Conservation (phyloP, 2,113 vertebrate genomes). For the Origma solitaria region DNA sequence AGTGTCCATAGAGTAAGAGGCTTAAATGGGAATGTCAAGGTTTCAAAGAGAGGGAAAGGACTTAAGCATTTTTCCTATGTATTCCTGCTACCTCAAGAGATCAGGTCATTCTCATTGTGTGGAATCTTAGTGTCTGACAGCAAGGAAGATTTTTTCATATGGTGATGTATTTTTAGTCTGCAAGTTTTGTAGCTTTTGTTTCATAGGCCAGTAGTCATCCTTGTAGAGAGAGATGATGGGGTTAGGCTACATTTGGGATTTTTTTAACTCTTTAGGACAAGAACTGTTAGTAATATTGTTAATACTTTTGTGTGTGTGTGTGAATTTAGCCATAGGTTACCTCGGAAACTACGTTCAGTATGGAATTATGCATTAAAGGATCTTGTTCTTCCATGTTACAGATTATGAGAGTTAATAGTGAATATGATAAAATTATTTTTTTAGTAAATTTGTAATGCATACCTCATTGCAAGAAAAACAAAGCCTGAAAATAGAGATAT, state of each 20-base stretch:
- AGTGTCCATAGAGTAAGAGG: not conserved
- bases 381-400: not conserved
- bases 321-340: not conserved
- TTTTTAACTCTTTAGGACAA: not conserved
- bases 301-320: not conserved
- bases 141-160: not conserved
- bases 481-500: not conserved
- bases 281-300: not conserved
- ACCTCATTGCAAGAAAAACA: not conserved
- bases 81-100: not conserved
- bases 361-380: not conserved
- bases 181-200: not conserved
- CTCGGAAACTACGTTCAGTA: not conserved
- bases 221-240: not conserved
- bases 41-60: not conserved
- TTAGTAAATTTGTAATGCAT: not conserved
- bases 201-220: not conserved
- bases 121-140: not conserved
- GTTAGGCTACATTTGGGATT: too few relatives aligned
- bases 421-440: not conserved
- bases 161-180: not conserved
- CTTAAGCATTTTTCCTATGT: not conserved
- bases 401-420: not conserved
- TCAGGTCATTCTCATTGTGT: not conserved
- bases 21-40: not conserved